Evolutionary conservation across 2,888 invertebrate species (phyloP).

Genomic region (Hyppa rectilinea): DNA sequence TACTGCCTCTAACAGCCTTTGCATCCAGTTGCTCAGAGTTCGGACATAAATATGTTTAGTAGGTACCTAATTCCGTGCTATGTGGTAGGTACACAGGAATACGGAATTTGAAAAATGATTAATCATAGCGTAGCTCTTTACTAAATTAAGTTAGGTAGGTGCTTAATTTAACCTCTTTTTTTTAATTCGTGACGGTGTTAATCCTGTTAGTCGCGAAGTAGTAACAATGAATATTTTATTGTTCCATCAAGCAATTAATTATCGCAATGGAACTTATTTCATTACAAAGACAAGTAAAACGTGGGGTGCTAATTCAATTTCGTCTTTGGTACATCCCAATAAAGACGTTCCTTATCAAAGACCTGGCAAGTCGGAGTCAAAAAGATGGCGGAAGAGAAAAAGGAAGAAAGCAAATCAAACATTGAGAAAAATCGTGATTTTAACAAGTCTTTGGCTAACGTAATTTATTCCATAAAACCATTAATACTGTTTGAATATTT

Average conservation of each 20-base stretch:
- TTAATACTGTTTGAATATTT: conserved; percentile 68
- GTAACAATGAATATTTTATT: conserved; percentile 53
- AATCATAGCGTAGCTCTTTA: conserved; percentile 3
- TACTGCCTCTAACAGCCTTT: neutral
- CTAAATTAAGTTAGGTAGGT: conserved; percentile 11
- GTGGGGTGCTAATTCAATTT: conserved; percentile 16
- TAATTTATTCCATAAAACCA: conserved; percentile 67
- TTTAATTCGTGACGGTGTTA: conserved; percentile 27
- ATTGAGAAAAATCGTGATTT: conserved; percentile 30
- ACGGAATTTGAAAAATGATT: neutral
- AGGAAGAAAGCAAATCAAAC: conserved; percentile 27
- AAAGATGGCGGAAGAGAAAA: conserved; percentile 40
- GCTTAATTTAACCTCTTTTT: conserved; percentile 17
- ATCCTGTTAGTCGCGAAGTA: conserved; percentile 10
- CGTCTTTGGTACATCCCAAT: neutral
- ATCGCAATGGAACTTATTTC: conserved; percentile 54
- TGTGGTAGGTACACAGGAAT: neutral
- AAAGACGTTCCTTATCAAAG: conserved; percentile 19
- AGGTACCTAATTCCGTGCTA: neutral
- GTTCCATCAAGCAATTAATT: conserved; percentile 56
- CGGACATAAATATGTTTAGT: neutral
- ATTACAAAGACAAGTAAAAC: conserved; percentile 17
- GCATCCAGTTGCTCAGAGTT: neutral
- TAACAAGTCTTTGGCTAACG: conserved; percentile 55
- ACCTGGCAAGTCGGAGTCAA: neutral